Evolutionary conservation across 2,888 invertebrate genomes (phyloP), one percentile per base, ranked within the genome.

Genomic region (Drosophila koepferae): DNA sequence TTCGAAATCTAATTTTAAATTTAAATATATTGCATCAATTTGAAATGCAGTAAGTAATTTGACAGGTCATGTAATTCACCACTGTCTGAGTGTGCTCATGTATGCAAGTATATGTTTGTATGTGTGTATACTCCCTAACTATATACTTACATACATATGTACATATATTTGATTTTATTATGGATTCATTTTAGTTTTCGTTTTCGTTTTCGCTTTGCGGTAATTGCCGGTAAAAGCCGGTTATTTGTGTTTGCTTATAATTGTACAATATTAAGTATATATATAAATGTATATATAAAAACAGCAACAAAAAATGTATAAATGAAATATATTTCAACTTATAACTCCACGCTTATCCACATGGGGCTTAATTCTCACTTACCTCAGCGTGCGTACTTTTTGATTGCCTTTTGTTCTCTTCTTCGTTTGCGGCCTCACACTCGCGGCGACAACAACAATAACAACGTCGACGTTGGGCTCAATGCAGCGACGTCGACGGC

Each of bases 161-260:
- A n/a, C 38, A 66, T 72, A n/a, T 53, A 20, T 59, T 73, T 74
- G 43, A 43, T 71, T 53, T 72, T 64, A 48, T 61, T 69, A 64
- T 44, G 23, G 41, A 54, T 61, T 61, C 61, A 20, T 65, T 67
- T 67, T 48, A 40, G 54, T 65, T 69, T 66, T 48, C 44, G 51
- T 65, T 69, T 66, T 48, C 44, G 51, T 59, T 43, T 64, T 54
- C 53, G 62, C 43, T 61, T 54, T 3, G 18, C n/a, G 28, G 6
- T 23, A 54, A 66, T 73, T 73, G 71, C 76, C 68, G 80, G 76
- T 63, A 76, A 72, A 56, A 74, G 72, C 81, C 80, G 80, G 67
- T 53, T 62, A 43, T 64, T 41, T 36, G 36, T 38, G 18, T 10
- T 49, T 59, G 23, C 14, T 20, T 20, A 34, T 31, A n/a, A 31